phyloP scores from a whole-genome alignment of 35 echinoderm and acorn worm species.

The Nesometra sesokonis region DNA sequence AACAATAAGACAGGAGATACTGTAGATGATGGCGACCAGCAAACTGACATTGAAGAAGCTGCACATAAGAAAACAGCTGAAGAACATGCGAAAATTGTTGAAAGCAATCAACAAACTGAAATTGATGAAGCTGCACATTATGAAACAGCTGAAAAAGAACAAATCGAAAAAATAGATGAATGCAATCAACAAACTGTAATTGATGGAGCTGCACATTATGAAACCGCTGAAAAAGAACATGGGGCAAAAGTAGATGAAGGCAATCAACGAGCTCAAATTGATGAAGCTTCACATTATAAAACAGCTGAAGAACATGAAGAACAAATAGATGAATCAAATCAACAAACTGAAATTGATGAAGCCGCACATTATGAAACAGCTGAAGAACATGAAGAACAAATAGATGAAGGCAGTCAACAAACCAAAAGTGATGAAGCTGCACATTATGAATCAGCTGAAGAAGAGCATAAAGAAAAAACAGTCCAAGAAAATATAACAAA shows the following conservation, averaged over 20 bases:
- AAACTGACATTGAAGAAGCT: not conserved
- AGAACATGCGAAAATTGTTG: not conserved
- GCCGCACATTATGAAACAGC: too few relatives aligned
- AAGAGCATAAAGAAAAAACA: conserved; percentile 3
- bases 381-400: too few relatives aligned
- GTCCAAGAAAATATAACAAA: too few relatives aligned
- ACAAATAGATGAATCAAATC: conserved; percentile 6
- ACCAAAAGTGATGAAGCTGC: too few relatives aligned
- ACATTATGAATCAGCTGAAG: not conserved
- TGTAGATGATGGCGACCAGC: not conserved
- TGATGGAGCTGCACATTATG: not conserved
- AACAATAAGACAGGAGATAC: not conserved
- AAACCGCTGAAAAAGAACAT: not conserved
- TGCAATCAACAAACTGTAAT: too few relatives aligned
- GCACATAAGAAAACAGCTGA: not conserved
- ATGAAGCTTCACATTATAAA: not conserved
- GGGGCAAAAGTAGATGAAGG: not conserved
- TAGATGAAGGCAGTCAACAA: not conserved
- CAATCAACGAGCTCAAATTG: not conserved
- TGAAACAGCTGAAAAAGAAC: not conserved
- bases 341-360: too few relatives aligned
- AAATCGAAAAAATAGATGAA: conserved; percentile 2
- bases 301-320: not conserved
- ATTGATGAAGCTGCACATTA: not conserved
- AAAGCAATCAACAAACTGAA: not conserved